Evolutionary conservation across 2,888 invertebrate genomes (phyloP).

Genomic region (Oxycera nigricornis): DNA sequence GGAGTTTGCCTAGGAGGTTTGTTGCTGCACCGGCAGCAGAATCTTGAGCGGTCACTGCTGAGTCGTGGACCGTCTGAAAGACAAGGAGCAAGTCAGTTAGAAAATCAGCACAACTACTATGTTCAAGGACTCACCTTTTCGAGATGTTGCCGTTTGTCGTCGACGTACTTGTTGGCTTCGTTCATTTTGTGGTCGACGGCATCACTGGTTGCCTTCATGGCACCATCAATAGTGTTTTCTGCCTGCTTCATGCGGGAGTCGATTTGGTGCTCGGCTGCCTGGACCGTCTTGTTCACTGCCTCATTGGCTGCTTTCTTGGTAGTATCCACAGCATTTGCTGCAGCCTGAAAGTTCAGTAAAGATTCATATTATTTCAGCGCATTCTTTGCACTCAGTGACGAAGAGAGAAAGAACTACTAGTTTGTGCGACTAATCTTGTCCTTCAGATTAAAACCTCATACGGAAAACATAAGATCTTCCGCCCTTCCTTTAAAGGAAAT

Average conservation of each 20-base stretch:
- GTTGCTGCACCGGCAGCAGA: constrained; percentile 55
- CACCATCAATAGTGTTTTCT: constrained; percentile 66
- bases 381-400: too few relatives aligned
- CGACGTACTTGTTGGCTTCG: constrained; percentile 69
- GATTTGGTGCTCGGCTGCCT: constrained; percentile 62
- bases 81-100: neutral
- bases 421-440: too few relatives aligned
- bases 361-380: too few relatives aligned
- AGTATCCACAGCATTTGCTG: constrained; percentile 61
- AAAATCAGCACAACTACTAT: too few relatives aligned
- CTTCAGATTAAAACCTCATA: too few relatives aligned
- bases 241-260: constrained; percentile 64
- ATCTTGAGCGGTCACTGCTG: constrained; percentile 56
- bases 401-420: too few relatives aligned
- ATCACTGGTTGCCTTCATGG: constrained; percentile 66
- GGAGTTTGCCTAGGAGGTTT: constrained; percentile 59
- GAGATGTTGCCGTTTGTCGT: constrained; percentile 65
- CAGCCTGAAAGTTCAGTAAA: constrained; percentile 53
- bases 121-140: constrained; percentile 58
- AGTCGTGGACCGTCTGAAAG: constrained; percentile 55
- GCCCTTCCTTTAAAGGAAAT: too few relatives aligned
- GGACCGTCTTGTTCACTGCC: constrained; percentile 63
- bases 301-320: constrained; percentile 63
- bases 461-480: too few relatives aligned
- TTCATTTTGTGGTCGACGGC: constrained; percentile 70